phyloP scores from a whole-genome alignment of 2,888 invertebrate species.

The Erynnis tages region DNA sequence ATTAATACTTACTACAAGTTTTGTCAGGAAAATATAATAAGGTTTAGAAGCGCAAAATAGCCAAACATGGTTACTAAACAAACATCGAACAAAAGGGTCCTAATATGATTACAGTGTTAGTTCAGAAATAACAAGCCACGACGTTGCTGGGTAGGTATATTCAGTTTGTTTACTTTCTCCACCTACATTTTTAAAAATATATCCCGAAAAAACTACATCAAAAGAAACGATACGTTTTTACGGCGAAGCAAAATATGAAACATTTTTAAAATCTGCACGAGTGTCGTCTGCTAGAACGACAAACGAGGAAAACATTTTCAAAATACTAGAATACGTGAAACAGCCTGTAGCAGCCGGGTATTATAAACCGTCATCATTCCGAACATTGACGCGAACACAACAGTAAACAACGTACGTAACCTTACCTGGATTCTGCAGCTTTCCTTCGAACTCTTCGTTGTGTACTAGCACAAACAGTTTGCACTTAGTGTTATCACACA shows the following conservation, averaged over 20 bases:
- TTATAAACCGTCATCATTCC: constrained; percentile 21
- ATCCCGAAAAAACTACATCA: not conserved
- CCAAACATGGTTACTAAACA: constrained; percentile 15
- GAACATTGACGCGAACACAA: constrained; percentile 26
- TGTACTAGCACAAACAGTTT: not conserved
- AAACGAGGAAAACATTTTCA: constrained; percentile 21
- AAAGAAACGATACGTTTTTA: constrained; percentile 6
- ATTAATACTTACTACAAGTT: too few relatives aligned
- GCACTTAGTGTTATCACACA: constrained; percentile 32
- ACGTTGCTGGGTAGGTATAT: not conserved
- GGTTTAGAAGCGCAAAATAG: constrained; percentile 11
- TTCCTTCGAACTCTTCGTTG: not conserved
- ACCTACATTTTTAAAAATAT: not conserved
- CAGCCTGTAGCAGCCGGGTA: constrained; percentile 19
- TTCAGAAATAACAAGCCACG: constrained; percentile 11
- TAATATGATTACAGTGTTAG: constrained; percentile 14
- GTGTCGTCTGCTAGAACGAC: not conserved
- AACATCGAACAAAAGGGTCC: constrained; percentile 15
- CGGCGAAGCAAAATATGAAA: not conserved
- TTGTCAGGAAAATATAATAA: not conserved
- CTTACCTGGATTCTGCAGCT: constrained; percentile 18
- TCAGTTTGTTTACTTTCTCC: not conserved
- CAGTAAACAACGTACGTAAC: constrained; percentile 27
- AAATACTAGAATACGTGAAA: constrained; percentile 17
- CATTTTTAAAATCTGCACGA: constrained; percentile 12